Base-by-base conservation (phyloP, 2,113 vertebrate genomes). In the Albula goreensis region DNA sequence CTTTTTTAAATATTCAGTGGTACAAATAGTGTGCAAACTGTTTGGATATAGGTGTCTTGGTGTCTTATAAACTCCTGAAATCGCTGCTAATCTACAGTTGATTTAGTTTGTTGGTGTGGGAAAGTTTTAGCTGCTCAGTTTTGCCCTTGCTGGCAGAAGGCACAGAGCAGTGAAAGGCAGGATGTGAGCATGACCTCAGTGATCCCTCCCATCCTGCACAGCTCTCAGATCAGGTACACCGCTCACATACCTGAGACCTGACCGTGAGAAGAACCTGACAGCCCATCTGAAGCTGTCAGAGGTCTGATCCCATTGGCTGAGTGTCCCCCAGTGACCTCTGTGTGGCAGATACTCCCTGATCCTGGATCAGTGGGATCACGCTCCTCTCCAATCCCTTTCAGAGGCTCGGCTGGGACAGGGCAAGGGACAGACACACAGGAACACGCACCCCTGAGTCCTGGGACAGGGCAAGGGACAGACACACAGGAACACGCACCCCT, bases 351-450 rank as follows among this genome's bases (percentile, higher is more conserved):
- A 12, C 31, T 41, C 31, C 12, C 41, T 78, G 77, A 13, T 31
- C 77, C 25, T 6, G 31, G 41, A 78, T 48, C 41, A 49, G 77
- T 49, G 1, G 13, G 77, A 78, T 78, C 25, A 31, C 13, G 31
- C 77, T 31, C 74, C 41, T 15, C 8, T 48, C 56, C 31, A 41
- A 78, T 78, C 48, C 31, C 41, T 78, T 78, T 78, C 13, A 78
- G 31, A 4, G 15, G 77, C 22, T 78, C 41, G 25, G 41, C 41
- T 50, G 15, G 49, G 48, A 70, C 63, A 70, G 77, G 49, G 70
- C 85, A 84, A 88, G 70, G 53, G n/a, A 89, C 88, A 60, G 88
- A 86, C 90, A 86, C 88, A 88, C 80, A 17, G 17, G 84, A 81
- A 82, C 51, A 57, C 85, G 78, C 17, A n/a, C 22, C 63, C 19